Evolutionary conservation across 2,888 invertebrate species (phyloP).

Genomic region (Diaperis boleti): DNA sequence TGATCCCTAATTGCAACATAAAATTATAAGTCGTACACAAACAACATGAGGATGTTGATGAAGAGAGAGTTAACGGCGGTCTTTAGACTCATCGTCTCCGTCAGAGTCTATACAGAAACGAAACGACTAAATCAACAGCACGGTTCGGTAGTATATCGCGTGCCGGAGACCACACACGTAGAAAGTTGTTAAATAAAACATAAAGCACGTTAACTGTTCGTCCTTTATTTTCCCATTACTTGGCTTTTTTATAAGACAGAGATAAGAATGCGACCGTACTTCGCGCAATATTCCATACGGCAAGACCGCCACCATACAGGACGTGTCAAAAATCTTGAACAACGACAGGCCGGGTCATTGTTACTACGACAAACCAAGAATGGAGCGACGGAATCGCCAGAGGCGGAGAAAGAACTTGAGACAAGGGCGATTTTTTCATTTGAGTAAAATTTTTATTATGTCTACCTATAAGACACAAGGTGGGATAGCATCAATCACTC

Average conservation of each 20-base stretch:
- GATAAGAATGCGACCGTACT: constrained; percentile 46
- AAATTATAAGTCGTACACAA: constrained; percentile 37
- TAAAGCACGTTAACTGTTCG: constrained; percentile 66
- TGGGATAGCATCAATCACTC: too few species aligned
- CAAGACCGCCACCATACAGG: constrained; percentile 29
- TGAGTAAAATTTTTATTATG: too few species aligned
- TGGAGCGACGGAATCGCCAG: constrained; percentile 6
- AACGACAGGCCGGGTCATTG: constrained; percentile 24
- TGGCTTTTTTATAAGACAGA: constrained; percentile 44
- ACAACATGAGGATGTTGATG: constrained; percentile 38
- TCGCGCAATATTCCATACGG: constrained; percentile 32
- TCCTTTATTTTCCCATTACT: constrained; percentile 60
- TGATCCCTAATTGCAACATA: constrained; percentile 33
- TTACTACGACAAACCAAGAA: constrained; percentile 6
- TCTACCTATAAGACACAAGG: too few species aligned
- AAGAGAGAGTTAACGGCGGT: constrained; percentile 40
- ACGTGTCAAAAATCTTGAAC: constrained; percentile 35
- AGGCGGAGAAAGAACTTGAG: background rate
- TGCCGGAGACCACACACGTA: constrained; percentile 65
- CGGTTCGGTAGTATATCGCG: constrained; percentile 64
- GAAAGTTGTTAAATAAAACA: constrained; percentile 67
- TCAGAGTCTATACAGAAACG: constrained; percentile 40
- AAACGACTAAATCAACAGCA: constrained; percentile 52
- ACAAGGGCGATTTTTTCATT: background rate
- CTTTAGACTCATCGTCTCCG: constrained; percentile 43